Evolutionary conservation across 2,113 vertebrate genomes (phyloP).

Genomic region (Echinops telfairi): DNA sequence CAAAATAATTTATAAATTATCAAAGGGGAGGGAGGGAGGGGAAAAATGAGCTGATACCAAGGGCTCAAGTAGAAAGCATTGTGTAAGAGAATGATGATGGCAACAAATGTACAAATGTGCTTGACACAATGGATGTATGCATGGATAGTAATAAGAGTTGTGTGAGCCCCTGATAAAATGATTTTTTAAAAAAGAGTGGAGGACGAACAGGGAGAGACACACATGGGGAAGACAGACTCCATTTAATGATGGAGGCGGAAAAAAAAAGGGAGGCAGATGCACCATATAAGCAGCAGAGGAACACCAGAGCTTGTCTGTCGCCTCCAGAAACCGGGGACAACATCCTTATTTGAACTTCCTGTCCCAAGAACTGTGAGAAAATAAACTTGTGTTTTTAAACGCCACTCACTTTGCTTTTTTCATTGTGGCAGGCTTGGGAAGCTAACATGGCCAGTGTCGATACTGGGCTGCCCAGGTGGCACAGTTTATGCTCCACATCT

Average conservation of each 20-base stretch:
- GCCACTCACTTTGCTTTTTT: not conserved
- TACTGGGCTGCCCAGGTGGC: not conserved
- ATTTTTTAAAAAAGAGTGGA: not conserved
- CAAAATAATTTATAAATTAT: too few relatives aligned
- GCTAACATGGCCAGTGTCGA: not conserved
- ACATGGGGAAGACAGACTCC: not conserved
- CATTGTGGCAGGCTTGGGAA: not conserved
- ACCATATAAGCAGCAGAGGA: not conserved
- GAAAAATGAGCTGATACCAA: too few relatives aligned
- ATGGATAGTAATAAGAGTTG: too few relatives aligned
- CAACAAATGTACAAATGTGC: too few relatives aligned
- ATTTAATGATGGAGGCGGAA: not conserved
- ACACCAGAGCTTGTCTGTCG: not conserved
- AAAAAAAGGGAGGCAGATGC: too few relatives aligned
- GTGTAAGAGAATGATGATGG: too few relatives aligned
- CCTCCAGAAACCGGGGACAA: not conserved
- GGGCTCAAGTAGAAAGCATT: too few relatives aligned
- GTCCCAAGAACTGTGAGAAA: not conserved
- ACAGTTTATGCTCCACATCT: not conserved
- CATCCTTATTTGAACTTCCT: not conserved
- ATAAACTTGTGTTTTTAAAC: not conserved
- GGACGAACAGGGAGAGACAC: not conserved
- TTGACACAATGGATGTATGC: too few relatives aligned
- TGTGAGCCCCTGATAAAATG: too few relatives aligned
- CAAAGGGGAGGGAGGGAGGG: too few relatives aligned